A percentile compares a stretch with the other conserved stretches of the same genome.
Evolutionary conservation across 2,797 vertebrate genomes (phyloP).

Genomic region (Taenioides sp.): DNA sequence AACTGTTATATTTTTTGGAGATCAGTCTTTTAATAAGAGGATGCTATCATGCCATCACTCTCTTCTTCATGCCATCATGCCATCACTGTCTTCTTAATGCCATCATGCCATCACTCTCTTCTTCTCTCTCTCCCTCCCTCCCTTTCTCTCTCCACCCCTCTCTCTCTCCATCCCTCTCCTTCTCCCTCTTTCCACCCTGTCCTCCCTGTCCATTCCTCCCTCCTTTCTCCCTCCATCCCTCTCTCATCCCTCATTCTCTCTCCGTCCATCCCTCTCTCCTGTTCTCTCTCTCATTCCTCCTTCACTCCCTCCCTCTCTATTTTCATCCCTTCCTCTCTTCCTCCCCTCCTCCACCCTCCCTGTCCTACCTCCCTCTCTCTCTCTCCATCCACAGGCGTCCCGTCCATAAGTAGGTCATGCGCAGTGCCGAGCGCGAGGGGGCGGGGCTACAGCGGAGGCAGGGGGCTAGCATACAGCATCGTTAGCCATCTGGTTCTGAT

Average conservation of each 20-base stretch:
- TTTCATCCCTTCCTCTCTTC: not conserved
- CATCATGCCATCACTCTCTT: too few species aligned
- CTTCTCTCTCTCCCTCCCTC: not conserved
- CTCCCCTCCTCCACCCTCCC: not conserved
- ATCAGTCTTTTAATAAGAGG: too few species aligned
- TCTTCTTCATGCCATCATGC: not conserved
- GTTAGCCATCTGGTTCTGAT: slow-evolving; percentile 87
- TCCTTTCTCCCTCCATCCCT: not conserved
- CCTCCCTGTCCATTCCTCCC: too few species aligned
- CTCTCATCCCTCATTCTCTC: too few species aligned
- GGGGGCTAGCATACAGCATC: slow-evolving; percentile 59
- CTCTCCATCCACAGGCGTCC: slow-evolving; percentile 36
- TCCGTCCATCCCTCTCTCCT: not conserved
- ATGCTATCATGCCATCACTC: too few species aligned
- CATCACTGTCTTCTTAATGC: not conserved
- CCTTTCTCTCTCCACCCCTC: too few species aligned
- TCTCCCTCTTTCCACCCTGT: not conserved
- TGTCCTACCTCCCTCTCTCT: not conserved
- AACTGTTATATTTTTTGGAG: too few species aligned
- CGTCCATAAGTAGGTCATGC: slow-evolving; percentile 87
- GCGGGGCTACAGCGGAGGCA: not conserved
- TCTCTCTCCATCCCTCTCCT: not conserved
- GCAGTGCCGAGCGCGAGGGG: slow-evolving; percentile 64
- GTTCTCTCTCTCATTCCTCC: too few species aligned
- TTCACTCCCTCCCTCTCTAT: not conserved